Evolutionary conservation across 2,113 vertebrate species (phyloP).

Genomic region (Guaruba guarouba): DNA sequence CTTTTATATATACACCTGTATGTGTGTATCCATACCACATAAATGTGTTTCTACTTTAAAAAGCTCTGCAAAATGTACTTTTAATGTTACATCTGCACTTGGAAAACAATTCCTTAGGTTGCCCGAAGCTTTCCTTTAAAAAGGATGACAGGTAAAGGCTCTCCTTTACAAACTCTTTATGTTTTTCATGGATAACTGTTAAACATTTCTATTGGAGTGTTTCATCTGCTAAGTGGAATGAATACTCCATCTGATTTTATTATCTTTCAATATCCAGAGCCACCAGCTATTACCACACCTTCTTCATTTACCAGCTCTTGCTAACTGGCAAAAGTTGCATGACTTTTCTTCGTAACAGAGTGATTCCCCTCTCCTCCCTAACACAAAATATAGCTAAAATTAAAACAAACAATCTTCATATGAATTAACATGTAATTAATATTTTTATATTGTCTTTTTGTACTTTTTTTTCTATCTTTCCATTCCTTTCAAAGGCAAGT

Average conservation of each 20-base stretch:
- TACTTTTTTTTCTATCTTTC: neutral
- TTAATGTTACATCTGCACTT: neutral
- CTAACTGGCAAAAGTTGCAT: neutral
- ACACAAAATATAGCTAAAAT: neutral
- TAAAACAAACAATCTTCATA: neutral
- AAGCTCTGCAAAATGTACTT: neutral
- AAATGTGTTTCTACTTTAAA: neutral
- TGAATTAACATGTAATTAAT: neutral
- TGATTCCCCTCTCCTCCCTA: neutral
- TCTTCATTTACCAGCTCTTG: neutral
- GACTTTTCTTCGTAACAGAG: neutral
- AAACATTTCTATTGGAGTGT: neutral
- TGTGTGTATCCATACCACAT: no score
- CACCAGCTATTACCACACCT: neutral
- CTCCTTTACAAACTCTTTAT: neutral
- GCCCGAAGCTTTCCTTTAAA: neutral
- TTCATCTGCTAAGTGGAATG: neutral
- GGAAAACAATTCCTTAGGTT: rapidly evolving
- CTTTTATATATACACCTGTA: rapidly evolving
- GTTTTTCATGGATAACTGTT: neutral
- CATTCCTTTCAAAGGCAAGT: neutral
- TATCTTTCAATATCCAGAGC: neutral
- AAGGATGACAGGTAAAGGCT: neutral
- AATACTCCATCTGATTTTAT: neutral
- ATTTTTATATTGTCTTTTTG: neutral